phyloP scores from a whole-genome alignment of 2,797 vertebrate species.

The Epinephelus malabaricus region DNA sequence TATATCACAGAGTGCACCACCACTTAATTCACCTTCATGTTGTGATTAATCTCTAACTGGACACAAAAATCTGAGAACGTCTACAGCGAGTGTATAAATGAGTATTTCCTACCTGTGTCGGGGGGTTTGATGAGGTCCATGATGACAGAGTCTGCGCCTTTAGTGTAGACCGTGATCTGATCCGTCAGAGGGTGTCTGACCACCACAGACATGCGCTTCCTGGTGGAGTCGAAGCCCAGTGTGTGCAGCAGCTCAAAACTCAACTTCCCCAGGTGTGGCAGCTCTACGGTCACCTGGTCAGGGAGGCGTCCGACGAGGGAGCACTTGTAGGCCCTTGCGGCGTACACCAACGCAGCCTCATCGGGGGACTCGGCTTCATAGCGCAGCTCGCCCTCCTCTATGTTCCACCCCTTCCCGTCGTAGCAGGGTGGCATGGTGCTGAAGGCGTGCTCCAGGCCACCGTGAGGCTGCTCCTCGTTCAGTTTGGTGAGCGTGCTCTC shows the following conservation, averaged over 20 bases:
- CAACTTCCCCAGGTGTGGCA: slow-evolving; percentile 94
- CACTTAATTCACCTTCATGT: neutral
- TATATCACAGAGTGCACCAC: neutral
- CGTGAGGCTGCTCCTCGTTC: slow-evolving; percentile 83
- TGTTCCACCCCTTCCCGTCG: slow-evolving; percentile 48
- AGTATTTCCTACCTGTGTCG: slow-evolving; percentile 86
- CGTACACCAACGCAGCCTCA: slow-evolving; percentile 96
- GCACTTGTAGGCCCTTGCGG: slow-evolving; percentile 94
- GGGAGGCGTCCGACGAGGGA: slow-evolving; percentile 92
- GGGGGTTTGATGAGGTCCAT: slow-evolving; percentile 94
- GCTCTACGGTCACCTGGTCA: slow-evolving; percentile 94
- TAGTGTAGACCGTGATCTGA: slow-evolving; percentile 96
- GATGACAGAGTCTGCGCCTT: slow-evolving; percentile 96
- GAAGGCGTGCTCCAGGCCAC: slow-evolving; percentile 82
- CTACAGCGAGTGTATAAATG: neutral
- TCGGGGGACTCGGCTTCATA: slow-evolving; percentile 97
- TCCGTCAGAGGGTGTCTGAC: slow-evolving; percentile 94
- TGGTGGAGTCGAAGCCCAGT: slow-evolving; percentile 93
- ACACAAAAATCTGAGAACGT: neutral
- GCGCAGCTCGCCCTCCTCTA: slow-evolving; percentile 89
- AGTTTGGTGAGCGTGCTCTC: slow-evolving; percentile 90
- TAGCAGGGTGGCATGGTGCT: slow-evolving; percentile 64
- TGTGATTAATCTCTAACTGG: neutral
- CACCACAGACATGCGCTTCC: slow-evolving; percentile 98
- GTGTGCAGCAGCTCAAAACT: slow-evolving; percentile 97